phyloP scores from a whole-genome alignment of 2,888 invertebrate species.

The Marasmarcha lunaedactyla region DNA sequence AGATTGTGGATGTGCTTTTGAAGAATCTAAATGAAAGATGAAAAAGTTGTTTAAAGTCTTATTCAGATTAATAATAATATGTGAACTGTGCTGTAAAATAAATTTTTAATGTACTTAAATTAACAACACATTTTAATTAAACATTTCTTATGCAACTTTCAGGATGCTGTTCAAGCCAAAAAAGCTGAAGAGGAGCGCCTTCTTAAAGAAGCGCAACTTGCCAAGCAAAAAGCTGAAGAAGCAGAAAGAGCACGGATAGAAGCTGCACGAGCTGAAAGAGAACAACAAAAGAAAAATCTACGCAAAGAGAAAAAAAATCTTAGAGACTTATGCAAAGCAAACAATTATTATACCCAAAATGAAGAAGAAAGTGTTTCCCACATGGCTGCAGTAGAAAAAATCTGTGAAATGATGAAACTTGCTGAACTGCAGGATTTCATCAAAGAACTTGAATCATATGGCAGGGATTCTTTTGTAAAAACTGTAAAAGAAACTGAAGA shows the following conservation, averaged over 20 bases:
- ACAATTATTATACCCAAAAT: constrained; percentile 81
- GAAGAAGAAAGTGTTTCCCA: constrained; percentile 81
- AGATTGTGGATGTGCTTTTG: too few relatives aligned
- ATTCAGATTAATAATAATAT: too few relatives aligned
- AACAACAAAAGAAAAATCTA: constrained; percentile 84
- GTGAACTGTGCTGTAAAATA: too few relatives aligned
- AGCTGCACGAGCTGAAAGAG: constrained; percentile 86
- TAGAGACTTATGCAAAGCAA: constrained; percentile 82
- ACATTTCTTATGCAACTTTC: too few relatives aligned
- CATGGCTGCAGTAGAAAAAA: constrained; percentile 92
- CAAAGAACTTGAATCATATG: constrained; percentile 74
- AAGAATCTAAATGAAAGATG: too few relatives aligned
- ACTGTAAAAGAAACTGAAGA: constrained; percentile 79
- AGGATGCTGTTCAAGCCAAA: constrained; percentile 83
- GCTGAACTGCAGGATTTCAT: constrained; percentile 82
- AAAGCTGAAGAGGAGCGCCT: constrained; percentile 87
- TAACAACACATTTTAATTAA: too few relatives aligned
- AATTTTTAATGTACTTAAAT: too few relatives aligned
- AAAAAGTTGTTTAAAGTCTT: too few relatives aligned
- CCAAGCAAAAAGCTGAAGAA: constrained; percentile 82
- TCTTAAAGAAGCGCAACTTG: constrained; percentile 77
- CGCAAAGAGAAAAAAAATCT: constrained; percentile 89
- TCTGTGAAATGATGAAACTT: constrained; percentile 84
- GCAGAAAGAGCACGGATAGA: constrained; percentile 87
- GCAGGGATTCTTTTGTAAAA: constrained; percentile 74